Evolutionary conservation across 2,888 invertebrate species (phyloP), one percentile per base, ranked within the genome.

Genomic region (Anaspis maculata): DNA sequence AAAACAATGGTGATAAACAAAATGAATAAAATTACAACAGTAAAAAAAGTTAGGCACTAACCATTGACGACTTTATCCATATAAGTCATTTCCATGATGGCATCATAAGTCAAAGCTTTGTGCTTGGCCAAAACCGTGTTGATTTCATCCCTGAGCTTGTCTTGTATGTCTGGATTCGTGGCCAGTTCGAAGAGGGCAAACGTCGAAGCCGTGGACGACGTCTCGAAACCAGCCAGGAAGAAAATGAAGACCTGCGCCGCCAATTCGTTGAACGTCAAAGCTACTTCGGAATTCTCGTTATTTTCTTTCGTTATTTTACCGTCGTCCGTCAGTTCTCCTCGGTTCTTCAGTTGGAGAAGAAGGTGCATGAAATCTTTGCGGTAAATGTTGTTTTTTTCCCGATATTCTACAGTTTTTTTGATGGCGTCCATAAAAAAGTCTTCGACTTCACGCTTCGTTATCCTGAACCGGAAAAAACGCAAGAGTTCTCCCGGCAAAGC

Each of bases 351-450:
- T 21, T 73, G 63, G 12, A 71, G 56, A 27, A 74, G 54, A 2
- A 73, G 48, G 36, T 75, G 70, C 37, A 77, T 53, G 41, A 76
- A 73, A 53, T 74, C 75, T 31, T 72, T 70, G 9, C 71, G 54
- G 1, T 46, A 50, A 0, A 73, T 42, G 1, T 68, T 61, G 41
- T 68, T 65, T 10, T 57, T 54, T 41, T 67, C 66, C 5, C 73
- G 53, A 32, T 67, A 62, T 0, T 65, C 54, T 0, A 72, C 59
- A 0, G 67, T 68, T 0, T 66, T 57, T 1, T 54, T 60, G 0
- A 72, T 66, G 5, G 12, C 24, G 5, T 24, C 10, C 24, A 24
- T 24, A 11, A 73, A 73, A 40, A 72, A 74, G 1, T 64, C 35
- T 2, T 44, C 49, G 0, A 63, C 38, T 2, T 52, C 54, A 3